phyloP scores from a whole-genome alignment of 2,113 vertebrate species.

The Rynchops niger region DNA sequence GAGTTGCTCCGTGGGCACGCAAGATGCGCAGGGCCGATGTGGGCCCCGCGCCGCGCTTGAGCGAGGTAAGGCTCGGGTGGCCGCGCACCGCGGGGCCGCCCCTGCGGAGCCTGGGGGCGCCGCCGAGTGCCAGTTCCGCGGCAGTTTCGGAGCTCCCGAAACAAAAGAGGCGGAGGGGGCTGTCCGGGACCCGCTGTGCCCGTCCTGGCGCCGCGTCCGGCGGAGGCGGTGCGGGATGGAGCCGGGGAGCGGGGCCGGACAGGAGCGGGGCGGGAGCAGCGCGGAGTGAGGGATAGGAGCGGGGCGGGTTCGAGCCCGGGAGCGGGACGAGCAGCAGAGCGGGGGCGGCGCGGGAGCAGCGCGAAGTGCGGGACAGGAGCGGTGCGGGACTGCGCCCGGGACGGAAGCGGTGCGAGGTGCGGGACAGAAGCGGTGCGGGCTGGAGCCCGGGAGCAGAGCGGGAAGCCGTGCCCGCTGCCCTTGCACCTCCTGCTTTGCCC shows the following conservation, averaged over 20 bases:
- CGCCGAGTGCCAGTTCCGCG: neutral
- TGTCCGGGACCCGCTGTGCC: neutral
- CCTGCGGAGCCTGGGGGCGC: neutral
- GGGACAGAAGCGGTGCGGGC: neutral
- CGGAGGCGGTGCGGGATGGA: neutral
- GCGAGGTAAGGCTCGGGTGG: neutral
- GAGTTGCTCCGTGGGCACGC: neutral
- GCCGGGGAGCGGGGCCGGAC: neutral
- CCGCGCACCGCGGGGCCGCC: neutral
- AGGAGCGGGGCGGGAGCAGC: neutral
- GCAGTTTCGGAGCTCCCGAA: too few species aligned
- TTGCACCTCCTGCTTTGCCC: neutral
- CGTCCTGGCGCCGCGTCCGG: neutral
- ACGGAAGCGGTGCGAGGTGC: neutral
- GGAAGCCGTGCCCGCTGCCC: neutral
- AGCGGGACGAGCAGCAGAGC: neutral
- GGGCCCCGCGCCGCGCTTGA: neutral
- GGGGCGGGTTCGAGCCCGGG: neutral
- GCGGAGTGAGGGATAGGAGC: neutral
- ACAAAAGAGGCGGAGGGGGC: neutral
- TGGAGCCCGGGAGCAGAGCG: neutral
- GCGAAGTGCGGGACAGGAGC: neutral
- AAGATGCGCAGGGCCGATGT: neutral
- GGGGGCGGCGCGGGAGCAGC: neutral
- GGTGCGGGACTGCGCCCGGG: neutral